Evolutionary conservation across 2,113 vertebrate genomes (phyloP), one percentile per base, ranked within the genome.

Genomic region (Pomatorhinus ruficollis): DNA sequence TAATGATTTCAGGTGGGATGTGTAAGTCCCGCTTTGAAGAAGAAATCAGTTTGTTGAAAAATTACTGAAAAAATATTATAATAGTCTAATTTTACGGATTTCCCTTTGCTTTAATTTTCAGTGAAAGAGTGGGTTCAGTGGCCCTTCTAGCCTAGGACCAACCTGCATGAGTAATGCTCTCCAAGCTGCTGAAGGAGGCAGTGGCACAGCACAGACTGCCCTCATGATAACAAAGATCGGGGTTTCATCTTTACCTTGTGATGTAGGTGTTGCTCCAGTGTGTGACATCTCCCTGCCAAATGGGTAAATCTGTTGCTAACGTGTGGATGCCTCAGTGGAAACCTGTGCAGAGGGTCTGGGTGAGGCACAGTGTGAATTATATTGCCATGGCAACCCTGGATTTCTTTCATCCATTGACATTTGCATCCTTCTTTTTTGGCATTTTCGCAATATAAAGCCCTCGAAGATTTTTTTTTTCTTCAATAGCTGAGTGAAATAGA

Each of bases 301-400:
- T 4, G 37, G 76, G 40, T 60, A 52, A 44, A 75, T 53, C 31
- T 39, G 21, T 23, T 71, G 53, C 53, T n/a, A 72, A 30, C 0
- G 0, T 53, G 70, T 44, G 66, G 75, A 85, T 5, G 11, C 44
- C 61, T 74, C 40, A 9, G 5, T 27, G 49, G 75, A 83, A 94
- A 83, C 63, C 54, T 64, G 31, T 35, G 59, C 1, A 3, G 40
- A 82, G 72, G 71, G 88, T 65, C 85, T 65, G 68, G 64, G 42
- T 81, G 76, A 96, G 80, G 68, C 52, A 82, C 0, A 2, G 69
- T 68, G 66, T 65, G 70, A 91, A 85, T 72, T 66, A 13, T 42
- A 76, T 83, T 85, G 63, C 88, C 71, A 85, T 92, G 85, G 79
- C 66, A 95, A 92, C 88, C 53, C 6, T 45, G 82, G 72, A 49